Conservation (phyloP, 2,888 invertebrate species). For the Venusia cambrica region DNA sequence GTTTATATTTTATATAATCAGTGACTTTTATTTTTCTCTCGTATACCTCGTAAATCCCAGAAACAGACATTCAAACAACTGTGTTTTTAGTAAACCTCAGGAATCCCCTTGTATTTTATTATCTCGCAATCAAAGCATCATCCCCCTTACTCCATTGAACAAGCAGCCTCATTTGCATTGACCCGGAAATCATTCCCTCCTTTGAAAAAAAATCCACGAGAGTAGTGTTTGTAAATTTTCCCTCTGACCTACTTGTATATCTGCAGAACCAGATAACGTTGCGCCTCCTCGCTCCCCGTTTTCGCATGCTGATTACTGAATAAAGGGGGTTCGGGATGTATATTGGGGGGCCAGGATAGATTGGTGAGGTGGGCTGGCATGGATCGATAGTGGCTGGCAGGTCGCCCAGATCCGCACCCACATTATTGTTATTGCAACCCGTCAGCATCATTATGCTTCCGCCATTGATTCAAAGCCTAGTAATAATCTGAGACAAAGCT, state of each 20-base stretch:
- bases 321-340: constrained; percentile 51
- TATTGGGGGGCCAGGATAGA: constrained; percentile 57
- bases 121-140: constrained; percentile 38
- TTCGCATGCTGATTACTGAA: constrained; percentile 39
- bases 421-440: constrained; percentile 79
- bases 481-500: constrained; percentile 63
- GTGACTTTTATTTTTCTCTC: constrained; percentile 3
- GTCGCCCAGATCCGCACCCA: constrained; percentile 75
- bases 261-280: constrained; percentile 52
- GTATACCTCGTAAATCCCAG: constrained; percentile 13
- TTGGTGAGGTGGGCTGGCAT: constrained; percentile 55
- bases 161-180: constrained; percentile 69
- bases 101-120: constrained; percentile 29
- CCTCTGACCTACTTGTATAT: constrained; percentile 78
- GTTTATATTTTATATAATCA: too few relatives aligned
- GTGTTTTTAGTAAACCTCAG: constrained; percentile 12
- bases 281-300: constrained; percentile 50
- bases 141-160: constrained; percentile 47
- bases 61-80: constrained; percentile 7
- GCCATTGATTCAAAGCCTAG: constrained; percentile 69
- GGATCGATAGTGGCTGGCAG: constrained; percentile 79
- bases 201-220: constrained; percentile 64
- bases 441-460: constrained; percentile 71
- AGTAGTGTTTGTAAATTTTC: constrained; percentile 80
- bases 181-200: constrained; percentile 66